A percentile compares a stretch with the other conserved stretches of the same genome.
Evolutionary conservation across 2,113 vertebrate species (phyloP).

Genomic region (Argyrosomus japonicus): DNA sequence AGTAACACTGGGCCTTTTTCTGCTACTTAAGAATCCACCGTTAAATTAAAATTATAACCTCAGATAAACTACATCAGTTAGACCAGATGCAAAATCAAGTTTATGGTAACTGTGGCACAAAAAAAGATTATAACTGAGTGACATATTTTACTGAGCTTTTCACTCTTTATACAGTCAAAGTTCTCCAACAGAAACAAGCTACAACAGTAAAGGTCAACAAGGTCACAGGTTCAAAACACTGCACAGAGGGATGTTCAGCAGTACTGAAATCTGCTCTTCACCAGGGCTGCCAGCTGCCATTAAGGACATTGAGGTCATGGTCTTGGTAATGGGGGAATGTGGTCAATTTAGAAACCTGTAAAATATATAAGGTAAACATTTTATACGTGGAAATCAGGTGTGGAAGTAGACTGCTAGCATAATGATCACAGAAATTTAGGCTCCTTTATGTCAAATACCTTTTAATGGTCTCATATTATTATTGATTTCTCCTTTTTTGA

Average conservation of each 20-base stretch:
- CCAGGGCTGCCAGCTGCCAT: background rate
- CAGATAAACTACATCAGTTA: slow-evolving; percentile 32
- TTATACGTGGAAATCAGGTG: background rate
- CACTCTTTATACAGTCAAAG: background rate
- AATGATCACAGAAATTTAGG: background rate
- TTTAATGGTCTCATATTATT: background rate
- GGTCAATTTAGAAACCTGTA: background rate
- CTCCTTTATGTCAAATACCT: background rate
- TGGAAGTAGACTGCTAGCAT: background rate
- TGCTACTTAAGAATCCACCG: background rate
- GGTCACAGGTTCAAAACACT: background rate
- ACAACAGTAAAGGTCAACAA: background rate
- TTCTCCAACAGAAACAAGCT: slow-evolving; percentile 5
- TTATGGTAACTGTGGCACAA: background rate
- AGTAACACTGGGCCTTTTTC: slow-evolving; percentile 1
- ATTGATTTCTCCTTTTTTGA: background rate
- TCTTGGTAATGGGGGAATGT: background rate
- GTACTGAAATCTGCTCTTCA: background rate
- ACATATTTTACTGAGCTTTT: background rate
- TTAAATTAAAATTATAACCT: background rate
- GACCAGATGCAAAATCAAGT: slow-evolving; percentile 49
- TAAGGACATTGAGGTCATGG: background rate
- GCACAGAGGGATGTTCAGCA: background rate
- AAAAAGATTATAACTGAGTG: background rate
- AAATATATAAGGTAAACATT: background rate